Conservation (phyloP, 1,140 invertebrate species). For the Drosophila virilis region DNA sequence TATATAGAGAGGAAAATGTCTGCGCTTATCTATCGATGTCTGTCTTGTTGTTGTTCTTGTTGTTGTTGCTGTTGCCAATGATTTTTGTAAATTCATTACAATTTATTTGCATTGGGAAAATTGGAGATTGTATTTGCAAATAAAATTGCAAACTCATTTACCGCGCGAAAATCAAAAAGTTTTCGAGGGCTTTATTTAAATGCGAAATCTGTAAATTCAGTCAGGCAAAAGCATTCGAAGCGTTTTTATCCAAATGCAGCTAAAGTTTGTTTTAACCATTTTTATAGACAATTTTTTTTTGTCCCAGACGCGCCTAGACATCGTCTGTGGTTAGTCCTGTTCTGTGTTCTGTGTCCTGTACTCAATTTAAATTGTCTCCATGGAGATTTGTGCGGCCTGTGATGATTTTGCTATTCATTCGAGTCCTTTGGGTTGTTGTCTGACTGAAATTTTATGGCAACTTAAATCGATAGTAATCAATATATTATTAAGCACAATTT, state of each 20-base stretch:
- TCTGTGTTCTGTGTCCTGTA: conserved; percentile 9
- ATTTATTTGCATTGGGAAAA: conserved; percentile 56
- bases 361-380: conserved; percentile 68
- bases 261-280: conserved; percentile 67
- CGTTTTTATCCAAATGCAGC: conserved; percentile 20
- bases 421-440: conserved; percentile 24
- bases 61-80: conserved; percentile 30
- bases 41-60: background rate
- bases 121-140: conserved; percentile 31
- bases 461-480: conserved; percentile 55
- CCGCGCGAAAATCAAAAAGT: conserved; percentile 57
- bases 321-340: conserved; percentile 39
- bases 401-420: conserved; percentile 21
- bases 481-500: conserved; percentile 47
- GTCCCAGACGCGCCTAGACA: conserved; percentile 40
- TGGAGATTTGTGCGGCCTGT: conserved; percentile 56
- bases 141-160: conserved; percentile 80
- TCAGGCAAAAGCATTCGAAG: conserved; percentile 47
- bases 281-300: conserved; percentile 43
- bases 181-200: conserved; percentile 62
- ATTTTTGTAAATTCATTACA: conserved; percentile 78
- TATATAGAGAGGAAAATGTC: conserved; percentile 49
- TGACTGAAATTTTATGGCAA: conserved; percentile 21
- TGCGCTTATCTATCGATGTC: conserved; percentile 27
- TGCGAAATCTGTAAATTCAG: conserved; percentile 56